These are phyloP conservation scores for Siniperca scherzeri DNA, from an alignment of 2,797 vertebrate species.

Conservation along the genomic window DNA sequence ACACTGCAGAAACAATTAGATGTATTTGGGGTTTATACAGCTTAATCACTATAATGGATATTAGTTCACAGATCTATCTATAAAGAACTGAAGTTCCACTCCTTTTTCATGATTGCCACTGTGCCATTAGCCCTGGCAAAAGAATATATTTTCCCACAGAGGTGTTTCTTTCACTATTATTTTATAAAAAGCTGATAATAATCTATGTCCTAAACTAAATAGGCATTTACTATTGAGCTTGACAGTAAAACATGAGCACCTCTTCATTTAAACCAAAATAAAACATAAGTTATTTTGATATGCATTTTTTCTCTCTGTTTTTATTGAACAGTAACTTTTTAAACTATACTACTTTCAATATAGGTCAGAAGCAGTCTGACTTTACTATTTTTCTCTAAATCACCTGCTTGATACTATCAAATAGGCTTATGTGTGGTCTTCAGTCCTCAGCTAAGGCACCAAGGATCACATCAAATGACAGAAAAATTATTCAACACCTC, in stretches of 20 bases:
- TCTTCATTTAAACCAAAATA: background rate
- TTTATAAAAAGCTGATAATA: background rate
- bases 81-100: background rate
- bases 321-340: slow-evolving; percentile 11
- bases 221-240: background rate
- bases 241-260: background rate
- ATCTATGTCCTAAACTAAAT: background rate
- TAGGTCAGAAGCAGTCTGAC: slow-evolving; percentile 1
- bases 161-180: background rate
- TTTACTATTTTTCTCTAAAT: background rate
- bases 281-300: background rate
- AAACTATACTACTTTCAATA: background rate
- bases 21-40: background rate
- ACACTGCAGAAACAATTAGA: background rate
- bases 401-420: slow-evolving; percentile 21
- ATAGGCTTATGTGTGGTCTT: slow-evolving; percentile 34
- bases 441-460: slow-evolving; percentile 40
- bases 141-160: slow-evolving; percentile 1
- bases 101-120: background rate
- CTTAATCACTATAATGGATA: background rate
- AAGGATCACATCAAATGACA: slow-evolving; percentile 64
- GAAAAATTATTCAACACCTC: slow-evolving; percentile 76
- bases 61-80: background rate
- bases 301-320: background rate
- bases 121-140: background rate